Base-by-base conservation (phyloP, 2,888 invertebrate genomes). In the Chironomus riparius region DNA sequence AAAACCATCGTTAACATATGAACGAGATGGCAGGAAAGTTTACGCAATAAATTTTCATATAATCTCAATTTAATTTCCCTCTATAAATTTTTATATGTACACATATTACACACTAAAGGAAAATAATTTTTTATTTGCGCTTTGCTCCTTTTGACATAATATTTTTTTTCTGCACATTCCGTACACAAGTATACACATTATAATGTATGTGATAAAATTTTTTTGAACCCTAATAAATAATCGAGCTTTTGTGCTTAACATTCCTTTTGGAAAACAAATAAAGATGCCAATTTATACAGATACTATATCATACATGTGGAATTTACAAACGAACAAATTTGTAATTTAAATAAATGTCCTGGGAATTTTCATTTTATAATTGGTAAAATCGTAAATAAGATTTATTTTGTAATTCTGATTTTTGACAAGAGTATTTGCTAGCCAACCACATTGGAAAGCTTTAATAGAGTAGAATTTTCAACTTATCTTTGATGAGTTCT, bases 21-120 rank as follows among this genome's bases (percentile, higher is more conserved):
- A 56, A 18, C n/a, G 18, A 18, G 15, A 7, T 56, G n/a, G 7
- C n/a, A 56, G 2, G 21, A 22, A 65, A 65, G 24, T 21, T 65
- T 65, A 13, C 24, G 71, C 71, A 71, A 71, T 71, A 71, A 71
- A 71, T 71, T 71, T 47, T 28, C 50, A 71, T 28, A 47, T 71
- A 71, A 71, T 71, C 71, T 61, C 48, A 47, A n/a, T 48, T 70
- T 50, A 50, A 48, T 71, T 71, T 71, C 28, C 13, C 3, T n/a
- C 5, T 56, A 38, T 38, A 38, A 38, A 38, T 38, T 38, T 38
- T 38, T 38, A 38, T 38, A 38, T 38, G 38, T 38, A 38, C 38
- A 56, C 18, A 15, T 50, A 15, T 18, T 7, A 56, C 7, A 56
- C 56, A 56, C 56, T 7, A 18, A 56, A 15, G 56, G 56, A 56